Evolutionary conservation across 2,888 invertebrate species (phyloP), one percentile per base, ranked within the genome.

Genomic region (Taphrorychus bicolor): DNA sequence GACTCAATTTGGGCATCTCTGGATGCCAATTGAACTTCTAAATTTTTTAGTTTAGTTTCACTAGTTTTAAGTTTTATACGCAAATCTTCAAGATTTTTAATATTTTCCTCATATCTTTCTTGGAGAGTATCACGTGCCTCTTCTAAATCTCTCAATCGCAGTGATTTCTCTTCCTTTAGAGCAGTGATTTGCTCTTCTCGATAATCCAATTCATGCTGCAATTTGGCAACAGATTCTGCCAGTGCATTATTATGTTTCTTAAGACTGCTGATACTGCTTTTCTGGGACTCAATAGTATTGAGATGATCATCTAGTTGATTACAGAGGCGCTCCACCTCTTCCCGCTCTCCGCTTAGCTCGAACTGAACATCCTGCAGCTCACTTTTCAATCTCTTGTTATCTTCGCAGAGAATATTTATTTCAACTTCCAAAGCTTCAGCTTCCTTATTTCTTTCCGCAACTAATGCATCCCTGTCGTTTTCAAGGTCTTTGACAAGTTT

Each of bases 281-380:
- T 32, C 1, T 3, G 32, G n/a, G n/a, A n/a, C n/a, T n/a, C n/a
- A n/a, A n/a, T n/a, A n/a, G n/a, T n/a, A n/a, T n/a, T n/a, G n/a
- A n/a, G n/a, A n/a, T n/a, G n/a, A n/a, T n/a, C n/a, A n/a, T 32
- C 45, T 14, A 61, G 18, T 42, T 61, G 22, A 32, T 54, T 17
- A 54, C 16, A 18, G n/a, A 62, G 9, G 1, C 11, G 53, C 32
- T 54, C 48, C 9, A 54, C 9, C 14, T 54, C 54, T 42, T 54
- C 24, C 22, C 48, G 54, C 45, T 62, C 54, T 17, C 42, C 61
- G 42, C 14, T 53, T 22, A 61, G 42, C n/a, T 42, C 17, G 19
- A 61, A 61, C 21, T 2, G 4, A 14, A 22, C 52, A 53, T 61
- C 61, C 17, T 61, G 53, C 17, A 61, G 19, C 16, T 61, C 61